A percentile compares a stretch with the other conserved stretches of the same genome.
Conservation (phyloP, 1,140 invertebrate genomes). For the Halotydeus destructor region DNA sequence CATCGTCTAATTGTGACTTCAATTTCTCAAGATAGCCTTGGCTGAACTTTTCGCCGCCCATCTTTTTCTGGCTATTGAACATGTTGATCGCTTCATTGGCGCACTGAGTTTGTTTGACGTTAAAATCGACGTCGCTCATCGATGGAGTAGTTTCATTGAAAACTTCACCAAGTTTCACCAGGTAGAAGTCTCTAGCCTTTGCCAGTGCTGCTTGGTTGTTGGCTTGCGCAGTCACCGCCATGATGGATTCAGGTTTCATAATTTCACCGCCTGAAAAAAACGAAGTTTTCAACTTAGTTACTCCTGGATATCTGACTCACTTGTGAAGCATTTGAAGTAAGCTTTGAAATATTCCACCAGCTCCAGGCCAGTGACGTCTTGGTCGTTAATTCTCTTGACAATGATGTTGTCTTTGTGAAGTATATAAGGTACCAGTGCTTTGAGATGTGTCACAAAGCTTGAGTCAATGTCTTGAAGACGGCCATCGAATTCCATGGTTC, state of each 20-base stretch:
- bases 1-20: too few species aligned
- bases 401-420: slow-evolving; percentile 74
- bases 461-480: slow-evolving; percentile 70
- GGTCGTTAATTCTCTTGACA: too few species aligned
- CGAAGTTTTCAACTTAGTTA: not conserved
- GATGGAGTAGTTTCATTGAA: too few species aligned
- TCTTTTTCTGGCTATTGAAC: slow-evolving; percentile 68
- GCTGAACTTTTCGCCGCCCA: slow-evolving; percentile 86
- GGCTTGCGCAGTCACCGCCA: slow-evolving; percentile 90
- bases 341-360: too few species aligned
- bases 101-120: slow-evolving; percentile 44
- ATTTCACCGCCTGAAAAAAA: slow-evolving; percentile 52
- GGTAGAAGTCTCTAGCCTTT: slow-evolving; percentile 75
- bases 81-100: slow-evolving; percentile 40
- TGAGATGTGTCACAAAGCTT: slow-evolving; percentile 72
- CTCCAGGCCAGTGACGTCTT: too few species aligned
- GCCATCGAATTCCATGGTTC: slow-evolving; percentile 90
- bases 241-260: slow-evolving; percentile 97
- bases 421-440: slow-evolving; percentile 62
- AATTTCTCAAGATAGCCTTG: slow-evolving; percentile 54
- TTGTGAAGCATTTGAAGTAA: slow-evolving; percentile 13
- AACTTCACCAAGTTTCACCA: slow-evolving; percentile 67
- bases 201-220: slow-evolving; percentile 87
- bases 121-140: too few species aligned
- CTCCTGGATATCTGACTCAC: slow-evolving; percentile 28